Evolutionary conservation across 2,113 vertebrate species (phyloP), one percentile per base, ranked within the genome.

Genomic region (Galemys pyrenaicus): DNA sequence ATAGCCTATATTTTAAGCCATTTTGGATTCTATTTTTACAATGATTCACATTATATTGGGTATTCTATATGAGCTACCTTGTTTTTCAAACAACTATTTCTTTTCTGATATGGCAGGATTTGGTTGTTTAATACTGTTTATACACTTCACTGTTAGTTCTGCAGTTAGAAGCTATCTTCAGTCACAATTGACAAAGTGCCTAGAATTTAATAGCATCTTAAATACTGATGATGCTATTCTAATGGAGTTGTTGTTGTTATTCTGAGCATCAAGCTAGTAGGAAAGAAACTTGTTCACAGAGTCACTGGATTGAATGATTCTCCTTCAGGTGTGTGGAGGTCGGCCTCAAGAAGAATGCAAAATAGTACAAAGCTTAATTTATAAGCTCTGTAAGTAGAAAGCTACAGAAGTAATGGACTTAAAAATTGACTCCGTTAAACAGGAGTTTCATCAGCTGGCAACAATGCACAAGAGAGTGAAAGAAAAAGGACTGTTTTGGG

Each of bases 311-410:
- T 51, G 41, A 73, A 49, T 32, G 73, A 64, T 35, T 91, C 74
- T 83, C 67, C 84, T 89, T 82, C 80, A 93, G 54, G 89, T 70
- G 35, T 35, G 37, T 24, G 30, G 86, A 96, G 89, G 70, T 92
- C 1, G 0, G 65, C 74, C 46, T 83, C 62, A 11, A 35, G 75
- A 96, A 89, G 83, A 89, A 96, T 78, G 71, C 71, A 89, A 87
- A 85, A 58, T 39, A 94, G 46, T 2, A 37, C 65, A 58, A 92
- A 95, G 89, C 86, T 67, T 68, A 93, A 87, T 95, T 97, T 96
- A 93, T 81, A 94, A 97, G 84, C 92, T 97, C 95, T 86, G 19
- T 87, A 58, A 83, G 78, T 84, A 94, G 79, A 68, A 94, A 96
- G 60, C 64, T 96, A 73, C 71, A 88, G 84, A 94, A 87, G 24